Evolutionary conservation across 1,140 invertebrate species (phyloP).

Genomic region (Sarcophaga bullata): DNA sequence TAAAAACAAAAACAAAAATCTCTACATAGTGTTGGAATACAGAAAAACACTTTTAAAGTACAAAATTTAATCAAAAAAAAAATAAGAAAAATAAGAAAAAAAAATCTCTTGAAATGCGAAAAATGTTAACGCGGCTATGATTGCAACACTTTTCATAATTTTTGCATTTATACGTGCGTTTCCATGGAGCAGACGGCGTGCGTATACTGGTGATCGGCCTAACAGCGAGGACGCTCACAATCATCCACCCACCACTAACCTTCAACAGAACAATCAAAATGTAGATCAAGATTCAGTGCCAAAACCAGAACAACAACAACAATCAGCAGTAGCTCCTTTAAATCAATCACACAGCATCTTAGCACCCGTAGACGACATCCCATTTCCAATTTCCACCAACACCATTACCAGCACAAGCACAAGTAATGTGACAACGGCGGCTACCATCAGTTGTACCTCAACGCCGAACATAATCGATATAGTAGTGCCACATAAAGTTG

Average conservation of each 20-base stretch:
- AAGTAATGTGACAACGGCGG: not conserved
- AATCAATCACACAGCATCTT: not conserved
- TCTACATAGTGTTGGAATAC: no score
- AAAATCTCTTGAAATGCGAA: not conserved
- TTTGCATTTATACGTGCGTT: conserved; percentile 65
- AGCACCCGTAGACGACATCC: not conserved
- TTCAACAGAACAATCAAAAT: conserved; percentile 46
- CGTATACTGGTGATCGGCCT: conserved; percentile 41
- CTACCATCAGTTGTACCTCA: not conserved
- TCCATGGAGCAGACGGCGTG: conserved; percentile 58
- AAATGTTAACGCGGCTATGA: conserved; percentile 52
- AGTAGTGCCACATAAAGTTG: conserved; percentile 9
- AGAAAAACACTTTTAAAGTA: no score
- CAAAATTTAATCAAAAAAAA: not conserved
- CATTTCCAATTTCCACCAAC: not conserved
- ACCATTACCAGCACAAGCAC: not conserved
- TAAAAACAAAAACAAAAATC: no score
- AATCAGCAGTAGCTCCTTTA: no score
- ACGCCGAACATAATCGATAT: not conserved
- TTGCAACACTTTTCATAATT: conserved; percentile 64
- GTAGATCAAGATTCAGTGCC: conserved; percentile 39
- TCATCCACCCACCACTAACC: conserved; percentile 45
- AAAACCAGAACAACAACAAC: conserved; percentile 13
- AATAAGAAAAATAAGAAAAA: not conserved
- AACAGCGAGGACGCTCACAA: conserved; percentile 33